Evolutionary conservation across 2,797 vertebrate genomes (phyloP).

Genomic region (Hemibagrus guttatus): DNA sequence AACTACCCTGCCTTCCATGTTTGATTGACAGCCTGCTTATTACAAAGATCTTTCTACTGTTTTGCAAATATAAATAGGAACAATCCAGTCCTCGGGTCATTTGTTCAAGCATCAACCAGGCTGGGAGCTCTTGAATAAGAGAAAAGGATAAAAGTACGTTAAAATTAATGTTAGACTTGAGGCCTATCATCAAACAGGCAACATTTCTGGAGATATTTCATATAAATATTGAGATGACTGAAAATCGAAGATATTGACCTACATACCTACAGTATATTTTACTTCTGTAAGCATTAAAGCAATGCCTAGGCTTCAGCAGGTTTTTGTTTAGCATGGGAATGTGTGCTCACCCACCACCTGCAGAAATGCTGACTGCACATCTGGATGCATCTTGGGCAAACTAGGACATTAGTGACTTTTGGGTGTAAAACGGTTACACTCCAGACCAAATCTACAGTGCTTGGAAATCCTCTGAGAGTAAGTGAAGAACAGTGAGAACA

Average conservation of each 20-base stretch:
- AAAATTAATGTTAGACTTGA: neutral
- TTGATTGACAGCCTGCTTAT: neutral
- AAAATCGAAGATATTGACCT: neutral
- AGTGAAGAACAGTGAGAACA: neutral
- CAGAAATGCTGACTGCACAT: slow-evolving; percentile 47
- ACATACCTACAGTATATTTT: neutral
- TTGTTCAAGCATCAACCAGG: neutral
- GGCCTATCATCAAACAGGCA: neutral
- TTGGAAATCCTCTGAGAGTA: slow-evolving; percentile 27
- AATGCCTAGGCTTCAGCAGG: neutral
- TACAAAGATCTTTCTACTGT: neutral
- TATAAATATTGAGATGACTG: neutral
- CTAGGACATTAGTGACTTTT: slow-evolving; percentile 47
- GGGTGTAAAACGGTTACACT: slow-evolving; percentile 19
- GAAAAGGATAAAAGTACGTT: neutral
- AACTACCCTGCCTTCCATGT: too few species aligned
- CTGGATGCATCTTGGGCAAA: slow-evolving; percentile 50
- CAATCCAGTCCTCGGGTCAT: neutral
- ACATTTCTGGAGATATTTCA: neutral
- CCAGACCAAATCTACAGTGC: neutral
- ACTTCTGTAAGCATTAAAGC: neutral
- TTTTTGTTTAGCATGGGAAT: slow-evolving; percentile 41
- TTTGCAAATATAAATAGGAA: neutral
- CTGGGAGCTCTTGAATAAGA: neutral
- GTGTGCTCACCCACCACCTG: slow-evolving; percentile 51